Evolutionary conservation across 2,113 vertebrate species (phyloP), one percentile per base, ranked within the genome.

Genomic region (Chaetorhynchus papuensis): DNA sequence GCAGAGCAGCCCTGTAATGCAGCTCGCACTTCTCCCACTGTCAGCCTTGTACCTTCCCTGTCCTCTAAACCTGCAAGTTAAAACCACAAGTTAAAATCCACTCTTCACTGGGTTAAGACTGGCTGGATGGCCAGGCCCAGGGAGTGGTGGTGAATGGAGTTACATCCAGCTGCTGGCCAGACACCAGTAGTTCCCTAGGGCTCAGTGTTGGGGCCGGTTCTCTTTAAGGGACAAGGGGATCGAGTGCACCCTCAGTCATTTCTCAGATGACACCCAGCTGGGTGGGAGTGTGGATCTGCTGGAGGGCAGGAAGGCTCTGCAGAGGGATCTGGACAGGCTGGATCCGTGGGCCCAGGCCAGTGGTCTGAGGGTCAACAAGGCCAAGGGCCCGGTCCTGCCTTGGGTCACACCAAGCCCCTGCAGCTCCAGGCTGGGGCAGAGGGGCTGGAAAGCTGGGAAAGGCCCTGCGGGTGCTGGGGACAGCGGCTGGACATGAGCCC

Each of bases 201-300:
- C 15, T 49, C 57, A 80, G 35, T 12, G 21, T 1, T 35, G 20
- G 41, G 49, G 7, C 3, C 50, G 42, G 22, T 15, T 28, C 49
- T 64, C n/a, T 47, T 39, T 28, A 9, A 74, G 28, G 19, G 15
- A 56, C 9, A 19, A 56, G n/a, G 19, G 10, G 12, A 28, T 41
- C 0, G 3, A 75, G 42, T 4, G 18, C 41, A n/a, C 9, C 4
- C 26, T 17, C 45, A 60, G 24, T 35, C 37, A 70, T 3, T 44
- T 42, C 33, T 11, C 11, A 22, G 42, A 17, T 6, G 4, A 11
- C 37, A 44, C 21, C 26, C 21, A 37, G 37, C 7, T 61, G 45
- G 31, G 13, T 83, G 80, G 30, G 24, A 61, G 37, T 35, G 66
- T 35, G 66, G 45, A 8, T 83, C 24, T 70, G 65, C 65, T 35